Evolutionary conservation across 2,113 vertebrate genomes (phyloP), one percentile per base, ranked within the genome.

Genomic region (Odocoileus hemionus): DNA sequence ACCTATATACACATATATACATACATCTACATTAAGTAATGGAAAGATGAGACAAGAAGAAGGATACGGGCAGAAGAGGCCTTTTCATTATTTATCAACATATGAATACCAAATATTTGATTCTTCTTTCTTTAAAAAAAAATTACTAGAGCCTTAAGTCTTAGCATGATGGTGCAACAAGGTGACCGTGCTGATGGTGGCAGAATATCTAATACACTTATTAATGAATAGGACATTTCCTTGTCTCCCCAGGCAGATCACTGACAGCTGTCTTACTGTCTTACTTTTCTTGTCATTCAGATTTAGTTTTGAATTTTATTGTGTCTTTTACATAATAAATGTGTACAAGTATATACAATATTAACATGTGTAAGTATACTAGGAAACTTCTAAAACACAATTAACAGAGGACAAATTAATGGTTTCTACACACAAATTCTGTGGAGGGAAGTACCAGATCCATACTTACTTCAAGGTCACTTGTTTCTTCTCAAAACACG

Each of bases 41-140:
- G 33, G 39, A 74, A 88, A 88, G 39, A 82, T 84, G 54, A 94
- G 60, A 83, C 23, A 61, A 83, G 76, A n/a, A 70, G 80, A 91
- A 94, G 89, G 28, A 89, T 54, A 92, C 28, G 19, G 30, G 43
- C 2, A 28, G 55, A 85, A 85, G 45, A 93, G 30, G 50, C 28
- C 61, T 80, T 74, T 96, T 92, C 26, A 92, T 7, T 82, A 80
- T 13, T 70, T 67, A 87, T 36, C 55, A 79, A 80, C 26, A 67
- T 67, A 60, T 82, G 17, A 88, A 88, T 67, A 96, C 39, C 39
- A 36, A 70, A 30, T 15, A 86, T 80, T 21, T 28, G 21, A 91
- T 96, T 97, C 61, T 89, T 14, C n/a, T 92, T 96, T 61, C 26
- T 86, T 93, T 80, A n/a, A 64, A 96, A 87, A 92, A 92, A 91